Evolutionary conservation across 2,113 vertebrate genomes (phyloP).

Genomic region (Dissostichus mawsoni): DNA sequence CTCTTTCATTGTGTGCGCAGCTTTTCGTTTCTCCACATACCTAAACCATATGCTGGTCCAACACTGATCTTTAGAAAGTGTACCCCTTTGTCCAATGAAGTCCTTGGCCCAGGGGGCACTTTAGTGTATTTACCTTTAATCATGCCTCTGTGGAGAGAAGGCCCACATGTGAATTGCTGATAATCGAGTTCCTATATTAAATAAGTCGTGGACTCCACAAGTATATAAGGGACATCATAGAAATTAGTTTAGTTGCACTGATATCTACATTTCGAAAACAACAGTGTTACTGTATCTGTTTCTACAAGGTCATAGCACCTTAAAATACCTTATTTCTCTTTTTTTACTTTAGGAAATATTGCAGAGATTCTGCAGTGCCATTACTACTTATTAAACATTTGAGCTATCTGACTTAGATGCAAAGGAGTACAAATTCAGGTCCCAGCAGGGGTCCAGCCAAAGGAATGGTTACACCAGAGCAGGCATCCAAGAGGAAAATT

Average conservation of each 20-base stretch:
- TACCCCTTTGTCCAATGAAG: constrained; percentile 58
- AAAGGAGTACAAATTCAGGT: constrained; percentile 32
- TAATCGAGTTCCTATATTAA: constrained; percentile 40
- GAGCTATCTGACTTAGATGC: constrained; percentile 20
- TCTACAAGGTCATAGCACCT: constrained; percentile 19
- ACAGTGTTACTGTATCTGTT: constrained; percentile 11
- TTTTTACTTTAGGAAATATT: constrained; percentile 17
- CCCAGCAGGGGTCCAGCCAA: constrained; percentile 32
- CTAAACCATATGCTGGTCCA: constrained; percentile 71
- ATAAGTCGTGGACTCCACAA: constrained; percentile 5
- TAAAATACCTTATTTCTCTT: neutral
- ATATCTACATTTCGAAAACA: constrained; percentile 33
- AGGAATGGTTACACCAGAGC: constrained; percentile 31
- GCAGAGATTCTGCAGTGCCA: constrained; percentile 9
- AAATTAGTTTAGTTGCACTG: constrained; percentile 18
- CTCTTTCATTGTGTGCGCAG: constrained; percentile 62
- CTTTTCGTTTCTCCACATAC: constrained; percentile 68
- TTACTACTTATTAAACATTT: constrained; percentile 20
- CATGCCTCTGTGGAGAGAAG: constrained; percentile 47
- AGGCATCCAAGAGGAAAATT: constrained; percentile 42
- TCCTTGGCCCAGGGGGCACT: constrained; percentile 60
- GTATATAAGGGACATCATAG: constrained; percentile 29
- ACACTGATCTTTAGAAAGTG: constrained; percentile 57
- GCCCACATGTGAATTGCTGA: constrained; percentile 56
- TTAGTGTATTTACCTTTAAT: constrained; percentile 77